These are phyloP conservation scores for Papilio aristodemus DNA, from an alignment of 1,140 invertebrate species.

Conservation along the genomic window DNA sequence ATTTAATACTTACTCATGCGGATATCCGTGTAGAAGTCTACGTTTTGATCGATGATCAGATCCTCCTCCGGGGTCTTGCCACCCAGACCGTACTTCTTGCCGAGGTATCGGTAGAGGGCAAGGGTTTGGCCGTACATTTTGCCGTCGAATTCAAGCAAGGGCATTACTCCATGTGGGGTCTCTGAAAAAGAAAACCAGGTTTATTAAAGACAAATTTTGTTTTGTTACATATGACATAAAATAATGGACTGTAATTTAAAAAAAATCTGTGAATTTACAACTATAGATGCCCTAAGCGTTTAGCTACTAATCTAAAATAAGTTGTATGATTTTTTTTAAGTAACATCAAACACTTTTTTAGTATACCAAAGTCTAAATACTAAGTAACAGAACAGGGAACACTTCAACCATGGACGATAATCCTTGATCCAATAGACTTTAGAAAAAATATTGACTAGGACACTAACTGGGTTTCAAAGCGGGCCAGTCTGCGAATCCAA, in stretches of 20 bases:
- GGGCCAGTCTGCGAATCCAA: slow-evolving; percentile 80
- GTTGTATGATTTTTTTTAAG: no score
- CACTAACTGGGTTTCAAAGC: slow-evolving; percentile 52
- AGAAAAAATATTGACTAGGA: neutral
- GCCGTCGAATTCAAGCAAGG: slow-evolving; percentile 85
- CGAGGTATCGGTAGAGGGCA: slow-evolving; percentile 85
- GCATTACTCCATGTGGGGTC: slow-evolving; percentile 82
- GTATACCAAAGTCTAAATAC: no score
- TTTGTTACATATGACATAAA: no score
- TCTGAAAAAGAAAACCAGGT: slow-evolving; percentile 38
- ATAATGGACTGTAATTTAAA: no score
- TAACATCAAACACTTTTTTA: no score
- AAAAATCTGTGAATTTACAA: no score
- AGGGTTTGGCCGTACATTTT: slow-evolving; percentile 83
- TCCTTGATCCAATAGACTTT: neutral
- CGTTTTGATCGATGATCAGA: slow-evolving; percentile 82
- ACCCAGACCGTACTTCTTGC: slow-evolving; percentile 74
- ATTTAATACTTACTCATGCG: slow-evolving; percentile 44
- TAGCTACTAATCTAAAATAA: no score
- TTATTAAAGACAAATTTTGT: no score
- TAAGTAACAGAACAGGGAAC: no score
- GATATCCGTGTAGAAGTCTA: slow-evolving; percentile 81
- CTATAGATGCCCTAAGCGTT: no score
- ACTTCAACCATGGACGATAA: no score
- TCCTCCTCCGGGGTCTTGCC: slow-evolving; percentile 84